Conservation (phyloP, 2,797 vertebrate genomes). For the Premnoplex brunnescens region DNA sequence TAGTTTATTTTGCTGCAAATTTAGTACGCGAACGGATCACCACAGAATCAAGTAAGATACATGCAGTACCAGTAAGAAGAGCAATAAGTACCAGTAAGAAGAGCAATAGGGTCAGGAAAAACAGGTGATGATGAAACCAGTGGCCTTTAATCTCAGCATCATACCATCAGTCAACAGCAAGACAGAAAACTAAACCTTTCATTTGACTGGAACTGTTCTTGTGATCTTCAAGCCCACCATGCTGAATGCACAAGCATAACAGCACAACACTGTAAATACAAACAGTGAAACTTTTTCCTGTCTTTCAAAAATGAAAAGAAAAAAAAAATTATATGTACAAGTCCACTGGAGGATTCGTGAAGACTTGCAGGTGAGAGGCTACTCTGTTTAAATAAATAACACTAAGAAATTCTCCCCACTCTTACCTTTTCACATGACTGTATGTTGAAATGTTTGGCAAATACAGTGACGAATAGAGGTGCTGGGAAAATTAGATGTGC, state of each 20-base stretch:
- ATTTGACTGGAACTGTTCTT: not conserved
- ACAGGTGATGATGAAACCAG: not conserved
- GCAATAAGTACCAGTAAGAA: not conserved
- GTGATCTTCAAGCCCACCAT: not conserved
- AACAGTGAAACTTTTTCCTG: not conserved
- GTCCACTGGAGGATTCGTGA: not conserved
- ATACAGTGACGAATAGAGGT: not conserved
- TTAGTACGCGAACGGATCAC: not conserved
- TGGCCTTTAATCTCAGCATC: not conserved
- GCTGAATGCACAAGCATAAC: not conserved
- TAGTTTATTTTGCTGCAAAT: not conserved
- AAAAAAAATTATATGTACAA: not conserved
- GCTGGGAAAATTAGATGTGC: not conserved
- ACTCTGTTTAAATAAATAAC: not conserved
- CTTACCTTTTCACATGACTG: not conserved
- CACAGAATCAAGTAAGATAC: not conserved
- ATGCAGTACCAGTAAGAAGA: not conserved
- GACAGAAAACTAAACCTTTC: not conserved
- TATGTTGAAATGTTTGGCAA: not conserved
- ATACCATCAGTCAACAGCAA: not conserved
- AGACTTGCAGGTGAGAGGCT: not conserved
- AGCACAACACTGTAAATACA: not conserved
- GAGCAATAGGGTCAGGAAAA: not conserved
- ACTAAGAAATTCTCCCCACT: accelerated
- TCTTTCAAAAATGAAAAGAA: not conserved